Conservation (phyloP, 2,113 vertebrate species). For the Columbina picui region DNA sequence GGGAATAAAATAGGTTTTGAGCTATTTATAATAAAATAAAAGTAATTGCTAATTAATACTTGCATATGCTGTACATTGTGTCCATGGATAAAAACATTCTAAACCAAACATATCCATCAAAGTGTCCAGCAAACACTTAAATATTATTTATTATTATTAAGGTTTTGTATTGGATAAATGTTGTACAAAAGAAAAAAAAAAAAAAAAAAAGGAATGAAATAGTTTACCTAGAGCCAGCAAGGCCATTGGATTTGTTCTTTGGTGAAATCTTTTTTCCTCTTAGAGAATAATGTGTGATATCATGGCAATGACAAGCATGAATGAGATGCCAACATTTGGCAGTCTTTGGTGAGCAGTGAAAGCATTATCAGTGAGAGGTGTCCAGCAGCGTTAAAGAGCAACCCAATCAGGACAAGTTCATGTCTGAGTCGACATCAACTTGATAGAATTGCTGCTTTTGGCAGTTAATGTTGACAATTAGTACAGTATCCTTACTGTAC, state of each 20-base stretch:
- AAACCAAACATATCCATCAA: neutral
- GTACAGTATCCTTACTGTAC: neutral
- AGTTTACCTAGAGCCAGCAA: neutral
- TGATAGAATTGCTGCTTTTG: conserved; percentile 69
- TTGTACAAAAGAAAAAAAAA: neutral
- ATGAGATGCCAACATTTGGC: conserved; percentile 63
- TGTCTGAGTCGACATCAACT: conserved; percentile 59
- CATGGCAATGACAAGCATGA: conserved; percentile 69
- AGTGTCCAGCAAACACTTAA: neutral
- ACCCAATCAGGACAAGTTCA: conserved; percentile 60
- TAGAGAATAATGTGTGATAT: conserved; percentile 30
- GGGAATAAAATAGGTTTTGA: neutral
- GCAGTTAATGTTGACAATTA: conserved; percentile 60
- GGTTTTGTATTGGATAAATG: neutral
- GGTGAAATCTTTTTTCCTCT: conserved; percentile 19
- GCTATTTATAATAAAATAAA: neutral
- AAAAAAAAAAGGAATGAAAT: neutral
- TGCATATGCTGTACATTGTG: neutral
- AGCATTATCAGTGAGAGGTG: conserved; percentile 57
- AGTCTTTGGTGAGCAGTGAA: conserved; percentile 40
- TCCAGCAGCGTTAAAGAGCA: conserved; percentile 66
- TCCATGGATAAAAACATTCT: neutral
- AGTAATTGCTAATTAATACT: neutral
- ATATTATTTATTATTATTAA: neutral
- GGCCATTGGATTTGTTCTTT: neutral